Evolutionary conservation across 2,113 vertebrate species (phyloP), one percentile per base, ranked within the genome.

Genomic region (Myiagra hebetior): DNA sequence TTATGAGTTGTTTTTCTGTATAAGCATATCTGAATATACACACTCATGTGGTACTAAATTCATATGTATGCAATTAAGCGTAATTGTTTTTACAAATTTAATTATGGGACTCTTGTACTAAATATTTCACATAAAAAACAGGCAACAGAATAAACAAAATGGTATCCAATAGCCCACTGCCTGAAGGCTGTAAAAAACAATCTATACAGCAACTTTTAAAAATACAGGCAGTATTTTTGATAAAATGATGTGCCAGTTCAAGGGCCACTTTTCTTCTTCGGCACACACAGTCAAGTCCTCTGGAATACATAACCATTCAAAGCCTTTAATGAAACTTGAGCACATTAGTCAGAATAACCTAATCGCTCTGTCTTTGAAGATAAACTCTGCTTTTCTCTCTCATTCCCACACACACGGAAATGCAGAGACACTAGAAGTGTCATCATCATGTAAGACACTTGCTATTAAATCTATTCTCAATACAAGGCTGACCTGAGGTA

Each of bases 261-360:
- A 96, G 88, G 73, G 57, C 68, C 42, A 64, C 88, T 89, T 84
- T 94, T 94, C 85, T 96, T 95, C 79, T 91, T 89, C 53, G 68
- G 68, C 0, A 0, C 52, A 92, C 35, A 84, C 28, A 85, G 76
- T 68, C 69, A 57, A 84, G 86, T 81, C 73, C 89, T 91, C 79
- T 82, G 73, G 85, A 95, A 97, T 91, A 95, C 95, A 89, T 62
- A 95, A 92, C 88, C 60, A 88, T 46, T 80, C 94, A 68, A 90
- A 93, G 78, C 52, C 59, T 92, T 96, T 94, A 89, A 89, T 91
- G 88, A 85, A 94, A 97, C 74, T 69, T 79, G 95, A 97, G 82
- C 65, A 95, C 80, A 83, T 92, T 96, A 96, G 76, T 95, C 86
- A 95, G 93, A 85, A 89, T 63, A 91, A 89, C 53, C 83, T 91